These are phyloP conservation scores for Proisotoma minuta DNA, from an alignment of 2,888 invertebrate genomes.

Conservation along the genomic window DNA sequence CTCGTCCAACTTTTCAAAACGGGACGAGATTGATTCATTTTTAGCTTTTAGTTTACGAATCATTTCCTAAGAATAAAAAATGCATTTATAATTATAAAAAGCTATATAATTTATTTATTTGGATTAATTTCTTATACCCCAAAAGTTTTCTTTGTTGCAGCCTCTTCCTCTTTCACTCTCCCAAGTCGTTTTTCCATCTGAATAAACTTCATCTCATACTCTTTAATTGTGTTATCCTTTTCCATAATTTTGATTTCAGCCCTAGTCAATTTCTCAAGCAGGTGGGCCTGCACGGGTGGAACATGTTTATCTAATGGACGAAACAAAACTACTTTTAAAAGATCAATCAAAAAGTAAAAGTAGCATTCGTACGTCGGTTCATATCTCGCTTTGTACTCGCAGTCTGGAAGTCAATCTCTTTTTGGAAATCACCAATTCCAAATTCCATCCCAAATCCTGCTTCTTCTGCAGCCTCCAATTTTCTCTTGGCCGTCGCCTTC, in stretches of 20 bases:
- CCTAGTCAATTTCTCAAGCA: slow-evolving; percentile 6
- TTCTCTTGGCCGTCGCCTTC: slow-evolving; percentile 11
- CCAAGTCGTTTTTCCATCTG: slow-evolving; percentile 26
- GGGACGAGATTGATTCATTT: slow-evolving; percentile 32
- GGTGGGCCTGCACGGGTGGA: slow-evolving; percentile 3
- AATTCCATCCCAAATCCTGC: too few species aligned
- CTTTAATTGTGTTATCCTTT: slow-evolving; percentile 31
- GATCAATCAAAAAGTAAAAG: too few species aligned
- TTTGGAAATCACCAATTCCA: too few species aligned
- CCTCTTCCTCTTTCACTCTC: neutral
- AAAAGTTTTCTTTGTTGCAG: neutral
- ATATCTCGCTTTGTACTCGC: neutral
- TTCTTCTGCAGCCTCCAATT: too few species aligned
- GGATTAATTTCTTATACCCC: neutral
- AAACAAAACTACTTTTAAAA: too few species aligned
- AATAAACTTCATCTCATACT: slow-evolving; percentile 30
- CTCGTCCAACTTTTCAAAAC: slow-evolving; percentile 34
- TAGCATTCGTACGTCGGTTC: neutral
- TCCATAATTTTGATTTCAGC: slow-evolving; percentile 30
- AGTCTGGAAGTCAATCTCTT: too few species aligned
- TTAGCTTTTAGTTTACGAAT: slow-evolving; percentile 18
- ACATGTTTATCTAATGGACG: slow-evolving; percentile 16
- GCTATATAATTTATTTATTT: neutral
- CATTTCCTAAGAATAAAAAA: slow-evolving; percentile 12
- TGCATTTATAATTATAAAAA: neutral